A percentile compares a stretch with the other conserved stretches of the same genome.
Evolutionary conservation across 2,113 vertebrate genomes (phyloP).

Genomic region (Cisticola juncidis): DNA sequence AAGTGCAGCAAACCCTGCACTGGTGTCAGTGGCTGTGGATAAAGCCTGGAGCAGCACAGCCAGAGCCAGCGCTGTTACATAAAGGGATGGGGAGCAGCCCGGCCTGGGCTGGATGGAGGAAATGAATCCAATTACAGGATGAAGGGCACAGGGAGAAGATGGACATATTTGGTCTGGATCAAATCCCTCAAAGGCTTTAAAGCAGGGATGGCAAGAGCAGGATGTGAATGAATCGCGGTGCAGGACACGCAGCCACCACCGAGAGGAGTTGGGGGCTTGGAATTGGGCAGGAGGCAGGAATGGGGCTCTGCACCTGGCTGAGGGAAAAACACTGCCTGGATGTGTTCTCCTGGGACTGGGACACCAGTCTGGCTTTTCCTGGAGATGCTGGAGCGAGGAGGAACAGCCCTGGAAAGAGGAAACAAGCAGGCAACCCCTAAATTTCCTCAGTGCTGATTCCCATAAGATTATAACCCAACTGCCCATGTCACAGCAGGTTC

Average conservation of each 20-base stretch:
- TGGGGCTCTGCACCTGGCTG: background rate
- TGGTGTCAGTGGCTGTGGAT: background rate
- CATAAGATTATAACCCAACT: background rate
- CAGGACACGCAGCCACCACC: background rate
- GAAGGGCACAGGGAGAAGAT: slow-evolving; percentile 48
- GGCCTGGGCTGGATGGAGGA: background rate
- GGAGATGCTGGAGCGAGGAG: background rate
- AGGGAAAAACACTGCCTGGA: background rate
- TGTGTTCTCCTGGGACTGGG: background rate
- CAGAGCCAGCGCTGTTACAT: background rate
- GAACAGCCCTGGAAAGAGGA: background rate
- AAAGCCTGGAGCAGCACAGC: background rate
- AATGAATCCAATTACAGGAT: slow-evolving; percentile 65
- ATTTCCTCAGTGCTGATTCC: background rate
- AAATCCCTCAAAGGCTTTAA: slow-evolving; percentile 15
- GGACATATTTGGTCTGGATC: background rate
- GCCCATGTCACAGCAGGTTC: background rate
- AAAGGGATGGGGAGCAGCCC: slow-evolving; percentile 14
- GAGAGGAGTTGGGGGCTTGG: background rate
- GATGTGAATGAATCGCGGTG: background rate
- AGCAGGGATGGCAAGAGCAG: background rate
- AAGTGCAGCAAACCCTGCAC: fast-evolving
- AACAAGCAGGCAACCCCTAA: background rate
- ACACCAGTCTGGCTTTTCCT: background rate
- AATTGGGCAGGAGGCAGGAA: background rate